Conservation (phyloP, 2,797 vertebrate species). For the Spinus olivaceus region DNA sequence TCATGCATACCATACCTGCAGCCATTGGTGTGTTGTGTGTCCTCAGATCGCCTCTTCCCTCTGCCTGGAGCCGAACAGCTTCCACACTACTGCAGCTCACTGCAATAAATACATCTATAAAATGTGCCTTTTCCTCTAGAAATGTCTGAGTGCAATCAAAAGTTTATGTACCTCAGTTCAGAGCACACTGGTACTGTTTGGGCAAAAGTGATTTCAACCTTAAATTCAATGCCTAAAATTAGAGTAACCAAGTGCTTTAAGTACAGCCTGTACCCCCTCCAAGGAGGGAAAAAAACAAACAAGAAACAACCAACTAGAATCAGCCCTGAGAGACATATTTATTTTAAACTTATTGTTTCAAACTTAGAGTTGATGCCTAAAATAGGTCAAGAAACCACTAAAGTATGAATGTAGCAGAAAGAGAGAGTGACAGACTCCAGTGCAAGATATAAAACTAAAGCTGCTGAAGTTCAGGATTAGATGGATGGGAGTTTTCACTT, state of each 20-base stretch:
- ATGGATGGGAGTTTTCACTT: background rate
- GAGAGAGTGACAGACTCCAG: background rate
- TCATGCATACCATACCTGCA: background rate
- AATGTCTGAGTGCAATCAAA: background rate
- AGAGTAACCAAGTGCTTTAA: background rate
- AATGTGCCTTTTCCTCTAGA: background rate
- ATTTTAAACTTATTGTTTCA: background rate
- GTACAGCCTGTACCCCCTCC: background rate
- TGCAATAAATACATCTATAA: background rate
- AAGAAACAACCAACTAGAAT: background rate
- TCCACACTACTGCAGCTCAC: background rate
- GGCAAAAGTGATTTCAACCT: background rate
- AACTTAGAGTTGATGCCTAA: background rate
- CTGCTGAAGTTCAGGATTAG: background rate
- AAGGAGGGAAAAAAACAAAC: background rate
- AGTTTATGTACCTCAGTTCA: background rate
- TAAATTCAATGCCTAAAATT: background rate
- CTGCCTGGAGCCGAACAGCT: background rate
- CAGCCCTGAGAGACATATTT: background rate
- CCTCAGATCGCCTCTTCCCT: background rate
- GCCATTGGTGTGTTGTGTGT: accelerated
- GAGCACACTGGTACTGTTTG: background rate
- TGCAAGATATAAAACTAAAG: background rate
- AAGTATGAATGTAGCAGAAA: background rate
- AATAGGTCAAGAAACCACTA: background rate